Conservation (phyloP, 2,888 invertebrate species). For the Dicycla oo region DNA sequence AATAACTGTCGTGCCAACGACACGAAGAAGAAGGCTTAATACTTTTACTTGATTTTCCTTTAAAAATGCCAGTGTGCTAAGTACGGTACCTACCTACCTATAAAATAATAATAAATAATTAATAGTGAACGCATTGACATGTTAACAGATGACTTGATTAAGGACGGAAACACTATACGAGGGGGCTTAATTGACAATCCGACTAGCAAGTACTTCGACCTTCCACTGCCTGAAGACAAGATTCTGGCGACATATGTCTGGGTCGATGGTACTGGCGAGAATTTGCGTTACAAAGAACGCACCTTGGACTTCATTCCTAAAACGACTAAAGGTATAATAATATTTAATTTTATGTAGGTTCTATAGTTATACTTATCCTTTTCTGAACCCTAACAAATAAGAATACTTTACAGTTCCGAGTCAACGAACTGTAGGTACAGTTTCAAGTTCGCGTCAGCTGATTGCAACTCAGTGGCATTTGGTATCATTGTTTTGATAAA, state of each 20-base stretch:
- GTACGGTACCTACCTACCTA: too few species aligned
- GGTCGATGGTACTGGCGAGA: conserved; percentile 98
- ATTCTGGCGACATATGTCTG: conserved; percentile 97
- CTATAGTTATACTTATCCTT: too few species aligned
- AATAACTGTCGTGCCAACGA: too few species aligned
- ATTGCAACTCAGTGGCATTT: too few species aligned
- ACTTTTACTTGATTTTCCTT: background rate
- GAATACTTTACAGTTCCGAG: too few species aligned
- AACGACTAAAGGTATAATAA: conserved; percentile 90
- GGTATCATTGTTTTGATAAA: too few species aligned
- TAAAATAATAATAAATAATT: background rate
- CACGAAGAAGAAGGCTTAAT: too few species aligned
- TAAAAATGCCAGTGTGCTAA: too few species aligned
- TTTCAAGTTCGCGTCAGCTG: too few species aligned
- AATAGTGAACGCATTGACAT: background rate
- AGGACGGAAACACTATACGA: background rate
- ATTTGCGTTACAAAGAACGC: conserved; percentile 96
- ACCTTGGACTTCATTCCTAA: conserved; percentile 96
- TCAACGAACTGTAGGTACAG: too few species aligned
- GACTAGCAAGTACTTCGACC: conserved; percentile 93
- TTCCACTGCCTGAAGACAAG: conserved; percentile 94
- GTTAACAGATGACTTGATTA: conserved; percentile 18
- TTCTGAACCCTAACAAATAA: too few species aligned
- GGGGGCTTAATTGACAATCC: conserved; percentile 85
- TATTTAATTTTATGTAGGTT: too few species aligned